Conservation (phyloP, 2,888 invertebrate genomes). For the Frankliniella fusca region DNA sequence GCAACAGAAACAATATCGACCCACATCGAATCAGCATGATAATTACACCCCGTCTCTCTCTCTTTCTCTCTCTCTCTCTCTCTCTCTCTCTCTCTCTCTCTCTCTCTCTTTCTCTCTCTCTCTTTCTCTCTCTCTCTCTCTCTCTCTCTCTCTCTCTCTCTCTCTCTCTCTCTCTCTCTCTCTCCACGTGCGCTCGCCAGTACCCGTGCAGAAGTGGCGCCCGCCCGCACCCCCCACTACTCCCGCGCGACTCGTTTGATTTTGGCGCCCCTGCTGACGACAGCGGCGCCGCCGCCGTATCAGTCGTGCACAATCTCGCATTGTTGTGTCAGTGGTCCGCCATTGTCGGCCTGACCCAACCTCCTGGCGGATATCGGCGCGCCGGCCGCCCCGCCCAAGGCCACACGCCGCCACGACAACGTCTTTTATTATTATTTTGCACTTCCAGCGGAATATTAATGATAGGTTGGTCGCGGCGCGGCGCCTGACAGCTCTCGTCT, state of each 20-base stretch:
- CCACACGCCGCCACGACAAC: too few species aligned
- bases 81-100: slow-evolving; percentile 10
- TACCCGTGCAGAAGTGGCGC: too few species aligned
- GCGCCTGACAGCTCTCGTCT: too few species aligned
- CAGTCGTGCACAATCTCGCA: not conserved
- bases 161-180: too few species aligned
- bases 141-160: not conserved
- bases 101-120: not conserved
- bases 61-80: not conserved
- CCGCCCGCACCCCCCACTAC: not conserved
- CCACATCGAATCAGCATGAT: too few species aligned
- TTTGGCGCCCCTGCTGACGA: not conserved
- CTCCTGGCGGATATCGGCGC: not conserved
- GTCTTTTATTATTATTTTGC: too few species aligned
- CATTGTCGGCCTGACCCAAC: not conserved
- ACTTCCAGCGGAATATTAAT: too few species aligned
- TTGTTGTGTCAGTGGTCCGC: not conserved
- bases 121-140: not conserved
- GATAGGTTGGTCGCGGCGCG: too few species aligned
- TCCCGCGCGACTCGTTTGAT: not conserved
- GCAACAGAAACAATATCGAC: too few species aligned
- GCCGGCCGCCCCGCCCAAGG: not conserved
- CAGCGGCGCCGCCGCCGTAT: not conserved
- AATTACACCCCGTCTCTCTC: not conserved
- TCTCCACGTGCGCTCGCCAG: too few species aligned